Percentiles rank a stretch among this genome's conserved stretches.
These are phyloP conservation scores for Arrhamphus sclerolepis DNA, from an alignment of 2,797 vertebrate genomes.

Conservation along the genomic window DNA sequence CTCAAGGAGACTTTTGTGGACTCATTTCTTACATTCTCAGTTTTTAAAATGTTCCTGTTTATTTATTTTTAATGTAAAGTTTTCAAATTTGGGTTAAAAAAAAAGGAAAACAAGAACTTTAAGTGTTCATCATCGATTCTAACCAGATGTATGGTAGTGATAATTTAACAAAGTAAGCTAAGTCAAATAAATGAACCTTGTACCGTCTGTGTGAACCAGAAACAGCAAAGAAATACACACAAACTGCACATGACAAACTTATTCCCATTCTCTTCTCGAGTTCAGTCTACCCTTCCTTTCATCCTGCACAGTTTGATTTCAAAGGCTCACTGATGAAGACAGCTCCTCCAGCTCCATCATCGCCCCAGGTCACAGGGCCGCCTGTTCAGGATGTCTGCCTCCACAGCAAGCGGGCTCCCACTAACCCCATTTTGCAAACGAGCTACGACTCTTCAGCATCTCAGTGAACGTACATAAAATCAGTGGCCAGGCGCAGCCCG, in stretches of 20 bases:
- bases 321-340: slow-evolving; percentile 62
- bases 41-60: no score
- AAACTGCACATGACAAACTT: not conserved
- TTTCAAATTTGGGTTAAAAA: no score
- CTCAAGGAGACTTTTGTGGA: no score
- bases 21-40: no score
- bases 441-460: slow-evolving; percentile 30
- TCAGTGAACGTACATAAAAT: slow-evolving; percentile 7
- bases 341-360: slow-evolving; percentile 76
- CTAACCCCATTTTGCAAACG: slow-evolving; percentile 42
- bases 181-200: no score
- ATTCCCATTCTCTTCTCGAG: not conserved
- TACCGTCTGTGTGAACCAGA: not conserved
- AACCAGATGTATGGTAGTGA: no score
- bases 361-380: slow-evolving; percentile 70
- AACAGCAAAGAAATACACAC: slow-evolving; percentile 3
- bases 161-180: no score
- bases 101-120: no score
- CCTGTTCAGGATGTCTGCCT: slow-evolving; percentile 74
- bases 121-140: no score
- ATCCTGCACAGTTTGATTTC: slow-evolving; percentile 48
- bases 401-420: slow-evolving; percentile 46
- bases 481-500: slow-evolving; percentile 8
- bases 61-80: no score
- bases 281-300: slow-evolving; percentile 23